Evolutionary conservation across 1,140 invertebrate genomes (phyloP), one percentile per base, ranked within the genome.

Genomic region (Lerema accius): DNA sequence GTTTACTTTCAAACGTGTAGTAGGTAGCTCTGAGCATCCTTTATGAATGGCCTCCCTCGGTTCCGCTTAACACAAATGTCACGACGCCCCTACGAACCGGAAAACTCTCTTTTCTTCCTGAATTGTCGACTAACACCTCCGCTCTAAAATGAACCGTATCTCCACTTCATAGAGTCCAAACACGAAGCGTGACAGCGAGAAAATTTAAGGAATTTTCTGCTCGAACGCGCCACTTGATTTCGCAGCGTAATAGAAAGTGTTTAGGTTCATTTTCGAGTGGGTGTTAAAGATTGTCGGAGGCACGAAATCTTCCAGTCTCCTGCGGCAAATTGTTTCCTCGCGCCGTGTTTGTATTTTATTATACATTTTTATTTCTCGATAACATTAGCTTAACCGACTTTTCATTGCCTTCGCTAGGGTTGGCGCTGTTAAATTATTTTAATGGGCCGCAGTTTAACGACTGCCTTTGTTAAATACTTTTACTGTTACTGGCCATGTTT

Each of bases 351-450:
- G 84, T 89, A 90, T 90, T 90, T 90, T 90, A 90, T 89, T 90
- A 90, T 90, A 90, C 88, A 89, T 90, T 90, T 90, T 90, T 90
- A 90, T 89, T 89, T 83, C 85, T 81, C 88, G 88, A 90, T 90
- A 90, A 90, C 88, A 90, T 90, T 90, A 90, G 88, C 88, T 89
- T 90, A 90, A 90, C 88, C 86, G 88, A 89, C 86, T 90, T 90
- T 90, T 90, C 88, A 90, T 90, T 90, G 88, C 86, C 81, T 83
- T 32, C 49, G 65, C 71, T 86, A 90, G 88, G 88, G 88, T 72
- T 90, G 88, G 56, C 84, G 65, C 69, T 40, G 64, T 28, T 42
- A 53, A 63, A 71, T 67, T 75, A 65, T 60, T 69, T 71, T 69
- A 62, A 66, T 61, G 68, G 61, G 50, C 56, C 40, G 45, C 37